phyloP scores from a whole-genome alignment of 1,140 invertebrate genomes.

The Lucilia sericata region DNA sequence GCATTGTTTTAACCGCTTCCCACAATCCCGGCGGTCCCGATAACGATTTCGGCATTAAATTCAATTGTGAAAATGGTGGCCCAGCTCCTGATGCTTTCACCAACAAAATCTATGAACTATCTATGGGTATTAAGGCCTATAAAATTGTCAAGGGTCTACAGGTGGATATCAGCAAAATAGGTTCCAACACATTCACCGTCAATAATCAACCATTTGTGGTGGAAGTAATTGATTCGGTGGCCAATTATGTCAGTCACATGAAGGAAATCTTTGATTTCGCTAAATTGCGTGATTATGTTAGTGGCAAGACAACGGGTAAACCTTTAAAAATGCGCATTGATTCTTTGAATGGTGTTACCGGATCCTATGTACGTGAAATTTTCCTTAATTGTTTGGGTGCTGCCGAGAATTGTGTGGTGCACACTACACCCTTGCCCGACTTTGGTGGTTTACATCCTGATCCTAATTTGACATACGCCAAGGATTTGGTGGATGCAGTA shows the following conservation, averaged over 20 bases:
- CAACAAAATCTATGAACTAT: conserved; percentile 87
- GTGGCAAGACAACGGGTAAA: conserved; percentile 74
- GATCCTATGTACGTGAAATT: conserved; percentile 93
- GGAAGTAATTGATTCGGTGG: conserved; percentile 92
- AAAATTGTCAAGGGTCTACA: conserved; percentile 81
- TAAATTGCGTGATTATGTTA: conserved; percentile 81
- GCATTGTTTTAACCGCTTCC: conserved; percentile 97
- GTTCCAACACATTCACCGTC: conserved; percentile 73
- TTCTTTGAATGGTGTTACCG: conserved; percentile 97
- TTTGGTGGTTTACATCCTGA: conserved; percentile 98
- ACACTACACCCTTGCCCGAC: conserved; percentile 85
- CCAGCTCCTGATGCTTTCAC: conserved; percentile 94
- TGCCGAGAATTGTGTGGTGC: conserved; percentile 76
- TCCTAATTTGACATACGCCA: conserved; percentile 89
- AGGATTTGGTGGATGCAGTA: conserved; percentile 72
- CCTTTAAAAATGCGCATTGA: conserved; percentile 91
- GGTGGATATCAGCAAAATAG: conserved; percentile 82
- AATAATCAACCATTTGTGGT: conserved; percentile 84
- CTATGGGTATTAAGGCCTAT: conserved; percentile 84
- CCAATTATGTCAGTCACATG: conserved; percentile 93
- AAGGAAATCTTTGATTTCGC: conserved; percentile 97
- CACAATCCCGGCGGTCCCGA: conserved; percentile 99
- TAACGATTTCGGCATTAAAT: conserved; percentile 99
- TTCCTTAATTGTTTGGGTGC: conserved; percentile 90
- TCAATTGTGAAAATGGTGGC: conserved; percentile 96